Conservation (phyloP, 1,140 invertebrate genomes). For the Pseudomyrmex flavicornis region DNA sequence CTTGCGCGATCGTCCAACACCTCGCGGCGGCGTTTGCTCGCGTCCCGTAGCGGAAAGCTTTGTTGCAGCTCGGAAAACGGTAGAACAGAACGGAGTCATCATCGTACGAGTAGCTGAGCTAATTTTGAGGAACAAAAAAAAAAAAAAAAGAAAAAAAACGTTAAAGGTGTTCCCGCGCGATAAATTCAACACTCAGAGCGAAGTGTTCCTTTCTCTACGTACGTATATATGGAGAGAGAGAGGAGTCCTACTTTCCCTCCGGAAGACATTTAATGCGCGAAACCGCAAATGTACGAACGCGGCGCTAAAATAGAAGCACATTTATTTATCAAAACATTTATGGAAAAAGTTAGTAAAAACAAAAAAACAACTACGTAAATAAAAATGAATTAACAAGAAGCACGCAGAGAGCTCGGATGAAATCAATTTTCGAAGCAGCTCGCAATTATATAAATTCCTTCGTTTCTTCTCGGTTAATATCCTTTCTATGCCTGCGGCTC, state of each 20-base stretch:
- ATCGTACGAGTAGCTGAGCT: neutral
- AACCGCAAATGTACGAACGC: too few species aligned
- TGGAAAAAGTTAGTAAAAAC: too few species aligned
- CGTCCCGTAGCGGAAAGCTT: slow-evolving; percentile 38
- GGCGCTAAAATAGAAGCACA: too few species aligned
- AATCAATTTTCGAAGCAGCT: slow-evolving; percentile 18
- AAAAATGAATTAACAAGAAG: neutral
- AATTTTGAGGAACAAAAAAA: neutral
- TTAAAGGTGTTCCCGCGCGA: too few species aligned
- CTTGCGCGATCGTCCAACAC: slow-evolving; percentile 21
- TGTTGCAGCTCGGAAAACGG: neutral
- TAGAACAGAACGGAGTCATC: neutral
- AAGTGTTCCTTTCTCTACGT: too few species aligned
- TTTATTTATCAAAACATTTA: too few species aligned
- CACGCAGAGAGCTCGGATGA: neutral
- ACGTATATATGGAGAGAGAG: too few species aligned
- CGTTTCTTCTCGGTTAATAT: slow-evolving; percentile 59
- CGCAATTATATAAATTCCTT: slow-evolving; percentile 29
- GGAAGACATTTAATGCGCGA: too few species aligned
- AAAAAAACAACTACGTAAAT: neutral
- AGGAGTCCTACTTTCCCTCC: too few species aligned
- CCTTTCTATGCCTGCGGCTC: slow-evolving; percentile 50
- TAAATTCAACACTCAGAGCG: too few species aligned
- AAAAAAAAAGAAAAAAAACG: too few species aligned
- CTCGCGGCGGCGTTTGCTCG: neutral